Evolutionary conservation across 2,888 invertebrate species (phyloP), one percentile per base, ranked within the genome.

Genomic region (Drosophila multiciliata): DNA sequence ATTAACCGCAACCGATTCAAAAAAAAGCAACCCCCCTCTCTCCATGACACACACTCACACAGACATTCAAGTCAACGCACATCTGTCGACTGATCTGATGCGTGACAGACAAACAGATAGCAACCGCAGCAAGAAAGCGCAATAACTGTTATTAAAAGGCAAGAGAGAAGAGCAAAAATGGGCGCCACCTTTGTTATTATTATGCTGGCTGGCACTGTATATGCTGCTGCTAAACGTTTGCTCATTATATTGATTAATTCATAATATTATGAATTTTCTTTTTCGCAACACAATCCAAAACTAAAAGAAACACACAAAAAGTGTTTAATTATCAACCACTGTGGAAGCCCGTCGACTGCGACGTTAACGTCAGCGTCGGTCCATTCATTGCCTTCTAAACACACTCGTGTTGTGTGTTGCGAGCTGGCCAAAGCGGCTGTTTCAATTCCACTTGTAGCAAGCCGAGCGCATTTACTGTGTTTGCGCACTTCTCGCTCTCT

Each of bases 221-320:
- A 49, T 72, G 29, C 45, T 64, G 42, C 66, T 71, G 81, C 82
- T 84, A 86, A 84, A 82, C 71, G 80, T 71, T 60, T 72, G 70
- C 71, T 87, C 84, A 84, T 87, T 82, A 87, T 80, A 78, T 72
- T 84, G 82, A 84, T 87, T 78, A 87, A 85, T 85, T 76, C 82
- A 67, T 70, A 62, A 73, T 77, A 82, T 79, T 75, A 76, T 75
- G 73, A 65, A 82, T 77, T 74, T 80, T 77, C 53, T 62, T 73
- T 72, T 67, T 69, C 53, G 66, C 69, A 77, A 72, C 17, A 15
- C 11, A n/a, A 42, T 23, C 20, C 1, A 52, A 17, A 7, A n/a
- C 53, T 54, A 57, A 54, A 61, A 40, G 9, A 12, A 38, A 33
- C 1, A 45, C 29, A 29, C 29, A 62, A 60, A 55, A 70, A 50